phyloP scores from a whole-genome alignment of 2,888 invertebrate species.

The Apamea crenata region DNA sequence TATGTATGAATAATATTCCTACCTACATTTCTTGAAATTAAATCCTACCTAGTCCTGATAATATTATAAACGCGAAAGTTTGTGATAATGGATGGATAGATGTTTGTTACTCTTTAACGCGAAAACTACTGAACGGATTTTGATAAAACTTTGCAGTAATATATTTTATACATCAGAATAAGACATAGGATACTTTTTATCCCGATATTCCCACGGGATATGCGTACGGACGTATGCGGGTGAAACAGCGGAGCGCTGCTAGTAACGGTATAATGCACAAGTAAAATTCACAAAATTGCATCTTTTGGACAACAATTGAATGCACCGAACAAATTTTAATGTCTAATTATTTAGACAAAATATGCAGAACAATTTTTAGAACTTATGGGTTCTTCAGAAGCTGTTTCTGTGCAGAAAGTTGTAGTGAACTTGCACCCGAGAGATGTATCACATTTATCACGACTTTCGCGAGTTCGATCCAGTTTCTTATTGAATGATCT shows the following conservation, averaged over 20 bases:
- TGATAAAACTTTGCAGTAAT: no score
- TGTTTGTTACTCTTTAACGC: no score
- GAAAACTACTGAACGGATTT: no score
- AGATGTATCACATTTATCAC: slow-evolving; percentile 51
- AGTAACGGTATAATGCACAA: neutral
- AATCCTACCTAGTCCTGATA: neutral
- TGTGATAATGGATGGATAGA: no score
- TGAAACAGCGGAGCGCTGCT: no score
- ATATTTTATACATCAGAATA: no score
- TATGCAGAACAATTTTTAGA: no score
- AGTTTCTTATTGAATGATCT: slow-evolving; percentile 63
- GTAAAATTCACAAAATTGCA: neutral
- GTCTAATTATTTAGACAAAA: neutral
- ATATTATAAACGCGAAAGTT: no score
- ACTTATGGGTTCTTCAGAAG: slow-evolving; percentile 1
- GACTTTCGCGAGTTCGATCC: slow-evolving; percentile 57
- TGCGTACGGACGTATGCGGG: no score
- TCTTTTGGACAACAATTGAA: neutral
- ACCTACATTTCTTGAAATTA: neutral
- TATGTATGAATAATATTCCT: neutral
- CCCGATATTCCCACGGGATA: no score
- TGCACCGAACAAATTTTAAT: no score
- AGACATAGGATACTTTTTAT: no score
- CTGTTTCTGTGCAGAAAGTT: slow-evolving; percentile 23
- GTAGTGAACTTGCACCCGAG: slow-evolving; percentile 24